Conservation (phyloP, 2,888 invertebrate species). For the Drosophila histrio region DNA sequence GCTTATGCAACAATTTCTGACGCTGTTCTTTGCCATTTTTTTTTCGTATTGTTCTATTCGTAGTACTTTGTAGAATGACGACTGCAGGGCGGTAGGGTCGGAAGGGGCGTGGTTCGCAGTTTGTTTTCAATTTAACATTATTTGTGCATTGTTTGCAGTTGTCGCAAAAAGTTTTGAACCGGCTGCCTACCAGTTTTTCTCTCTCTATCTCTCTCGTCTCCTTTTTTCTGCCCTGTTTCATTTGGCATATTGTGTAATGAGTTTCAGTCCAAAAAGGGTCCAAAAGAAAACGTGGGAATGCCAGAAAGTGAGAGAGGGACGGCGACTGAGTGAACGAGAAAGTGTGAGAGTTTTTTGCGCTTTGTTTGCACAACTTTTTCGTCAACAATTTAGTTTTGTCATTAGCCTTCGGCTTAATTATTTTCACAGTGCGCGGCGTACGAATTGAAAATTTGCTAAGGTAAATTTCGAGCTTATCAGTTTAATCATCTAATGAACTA, state of each 20-base stretch:
- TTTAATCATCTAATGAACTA: constrained; percentile 9
- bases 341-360: constrained; percentile 3
- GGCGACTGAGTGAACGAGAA: neutral
- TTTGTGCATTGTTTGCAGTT: constrained; percentile 57
- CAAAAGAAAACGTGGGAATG: neutral
- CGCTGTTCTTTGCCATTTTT: constrained; percentile 3
- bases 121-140: constrained; percentile 49
- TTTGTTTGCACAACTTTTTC: constrained; percentile 40
- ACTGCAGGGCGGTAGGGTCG: neutral
- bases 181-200: neutral
- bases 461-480: constrained; percentile 6
- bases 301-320: neutral
- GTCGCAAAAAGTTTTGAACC: constrained; percentile 31
- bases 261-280: constrained; percentile 12
- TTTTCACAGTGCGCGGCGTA: constrained; percentile 22
- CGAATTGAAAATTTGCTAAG: constrained; percentile 33
- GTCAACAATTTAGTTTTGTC: constrained; percentile 53
- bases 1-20: constrained; percentile 7
- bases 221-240: neutral
- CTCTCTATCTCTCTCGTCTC: neutral
- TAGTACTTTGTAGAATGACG: too few species aligned
- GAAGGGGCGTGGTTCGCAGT: constrained; percentile 3
- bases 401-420: constrained; percentile 52
- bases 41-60: constrained; percentile 17
- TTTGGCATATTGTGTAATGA: constrained; percentile 46